Conservation (phyloP, 2,113 vertebrate genomes). For the Potamarius usumacintae region DNA sequence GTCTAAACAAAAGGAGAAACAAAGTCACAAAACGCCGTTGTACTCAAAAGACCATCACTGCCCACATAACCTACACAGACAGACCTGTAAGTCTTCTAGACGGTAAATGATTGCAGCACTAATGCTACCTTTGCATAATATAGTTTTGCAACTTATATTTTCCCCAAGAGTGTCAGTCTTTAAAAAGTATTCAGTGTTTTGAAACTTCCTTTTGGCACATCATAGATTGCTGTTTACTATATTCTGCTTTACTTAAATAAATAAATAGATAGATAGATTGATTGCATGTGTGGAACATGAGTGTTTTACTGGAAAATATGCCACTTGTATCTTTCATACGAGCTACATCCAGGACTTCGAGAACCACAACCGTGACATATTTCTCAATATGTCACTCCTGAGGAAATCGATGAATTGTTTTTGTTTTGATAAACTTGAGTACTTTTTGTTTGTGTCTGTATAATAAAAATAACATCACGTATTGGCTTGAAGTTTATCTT, state of each 20-base stretch:
- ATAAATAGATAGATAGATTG: too few species aligned
- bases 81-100: constrained; percentile 77
- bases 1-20: constrained; percentile 77
- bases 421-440: too few species aligned
- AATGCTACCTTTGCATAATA: background rate
- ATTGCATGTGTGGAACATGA: too few species aligned
- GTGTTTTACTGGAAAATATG: too few species aligned
- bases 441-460: too few species aligned
- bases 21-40: constrained; percentile 66
- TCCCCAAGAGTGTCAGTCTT: background rate
- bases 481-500: background rate
- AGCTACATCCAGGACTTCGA: too few species aligned
- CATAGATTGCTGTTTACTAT: background rate
- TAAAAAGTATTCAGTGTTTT: background rate
- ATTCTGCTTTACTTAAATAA: too few species aligned
- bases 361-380: too few species aligned
- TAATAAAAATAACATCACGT: background rate
- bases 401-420: too few species aligned
- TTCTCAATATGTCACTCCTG: too few species aligned
- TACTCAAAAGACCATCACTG: constrained; percentile 70
- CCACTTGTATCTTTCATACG: too few species aligned
- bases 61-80: constrained; percentile 76
- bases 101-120: background rate
- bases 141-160: background rate
- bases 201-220: background rate